Conservation (phyloP, 2,888 invertebrate species). For the Beris morrisii region DNA sequence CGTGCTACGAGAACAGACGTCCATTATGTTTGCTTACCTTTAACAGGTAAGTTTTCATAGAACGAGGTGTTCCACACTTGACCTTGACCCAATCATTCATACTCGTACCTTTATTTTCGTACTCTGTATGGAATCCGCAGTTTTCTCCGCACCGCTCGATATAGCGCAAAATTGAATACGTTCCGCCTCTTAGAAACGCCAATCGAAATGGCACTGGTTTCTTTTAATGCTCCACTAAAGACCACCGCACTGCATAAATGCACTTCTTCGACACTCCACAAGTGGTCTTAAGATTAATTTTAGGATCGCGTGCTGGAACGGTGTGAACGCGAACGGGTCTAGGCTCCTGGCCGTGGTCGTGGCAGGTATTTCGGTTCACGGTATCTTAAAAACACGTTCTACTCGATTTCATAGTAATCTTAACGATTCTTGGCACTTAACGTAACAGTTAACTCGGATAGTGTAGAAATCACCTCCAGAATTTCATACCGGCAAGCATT, state of each 20-base stretch:
- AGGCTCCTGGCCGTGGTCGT: too few relatives aligned
- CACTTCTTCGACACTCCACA: conserved; percentile 14
- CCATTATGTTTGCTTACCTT: conserved; percentile 12
- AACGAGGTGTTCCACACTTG: conserved; percentile 21
- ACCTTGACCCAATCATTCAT: conserved; percentile 32
- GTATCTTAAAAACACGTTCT: too few relatives aligned
- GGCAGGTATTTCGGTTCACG: too few relatives aligned
- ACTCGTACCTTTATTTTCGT: conserved; percentile 17
- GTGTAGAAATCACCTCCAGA: conserved; percentile 19
- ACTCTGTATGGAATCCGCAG: conserved; percentile 16
- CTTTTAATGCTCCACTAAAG: neutral
- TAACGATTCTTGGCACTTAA: conserved; percentile 15
- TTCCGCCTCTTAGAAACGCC: neutral
- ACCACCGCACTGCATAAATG: conserved; percentile 1
- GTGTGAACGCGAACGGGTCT: too few relatives aligned
- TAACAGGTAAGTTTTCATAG: conserved; percentile 21
- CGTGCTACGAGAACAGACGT: too few relatives aligned
- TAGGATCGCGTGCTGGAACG: too few relatives aligned
- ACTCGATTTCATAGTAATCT: too few relatives aligned
- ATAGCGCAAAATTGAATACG: neutral
- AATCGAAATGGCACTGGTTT: conserved; percentile 14
- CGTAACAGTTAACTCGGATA: conserved; percentile 19
- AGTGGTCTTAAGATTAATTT: neutral
- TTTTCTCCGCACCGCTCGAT: conserved; percentile 13
- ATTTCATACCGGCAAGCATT: neutral